A percentile compares a stretch with the other conserved stretches of the same genome.
Conservation (phyloP, 2,797 vertebrate species). For the Enteromius unitaeniatus region DNA sequence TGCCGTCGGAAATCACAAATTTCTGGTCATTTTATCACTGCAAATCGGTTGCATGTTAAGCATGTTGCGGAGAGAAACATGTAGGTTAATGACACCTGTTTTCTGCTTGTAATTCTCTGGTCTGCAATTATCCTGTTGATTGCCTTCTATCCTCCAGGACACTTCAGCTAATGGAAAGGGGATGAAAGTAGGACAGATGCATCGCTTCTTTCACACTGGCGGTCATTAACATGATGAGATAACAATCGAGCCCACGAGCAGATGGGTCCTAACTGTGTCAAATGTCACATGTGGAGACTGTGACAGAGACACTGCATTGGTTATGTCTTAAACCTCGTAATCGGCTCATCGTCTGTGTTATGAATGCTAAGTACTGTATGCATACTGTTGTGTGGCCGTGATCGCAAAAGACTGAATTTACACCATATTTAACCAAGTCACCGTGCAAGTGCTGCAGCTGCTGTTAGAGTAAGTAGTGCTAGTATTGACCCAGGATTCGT, state of each 20-base stretch:
- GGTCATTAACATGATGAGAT: slow-evolving; percentile 53
- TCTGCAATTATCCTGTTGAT: slow-evolving; percentile 49
- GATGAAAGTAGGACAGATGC: slow-evolving; percentile 36
- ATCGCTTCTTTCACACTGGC: slow-evolving; percentile 44
- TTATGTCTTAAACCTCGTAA: slow-evolving; percentile 18
- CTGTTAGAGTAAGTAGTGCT: slow-evolving; percentile 27
- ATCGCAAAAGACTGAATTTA: neutral
- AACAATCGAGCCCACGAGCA: slow-evolving; percentile 49
- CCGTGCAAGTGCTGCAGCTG: slow-evolving; percentile 14
- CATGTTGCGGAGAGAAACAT: neutral
- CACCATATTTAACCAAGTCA: slow-evolving; percentile 22
- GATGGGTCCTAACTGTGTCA: slow-evolving; percentile 45
- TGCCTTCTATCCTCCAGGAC: slow-evolving; percentile 40
- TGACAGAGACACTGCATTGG: slow-evolving; percentile 34
- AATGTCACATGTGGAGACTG: slow-evolving; percentile 39
- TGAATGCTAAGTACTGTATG: neutral
- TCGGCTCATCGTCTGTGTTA: neutral
- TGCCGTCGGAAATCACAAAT: neutral
- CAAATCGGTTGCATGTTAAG: slow-evolving; percentile 2
- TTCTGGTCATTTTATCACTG: neutral
- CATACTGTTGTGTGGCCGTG: slow-evolving; percentile 13
- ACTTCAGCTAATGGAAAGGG: slow-evolving; percentile 27
- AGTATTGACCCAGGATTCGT: slow-evolving; percentile 33
- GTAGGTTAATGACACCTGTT: slow-evolving; percentile 35
- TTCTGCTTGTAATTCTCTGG: slow-evolving; percentile 17